Conservation (phyloP, 2,797 vertebrate species). For the Molossus alvarezi region DNA sequence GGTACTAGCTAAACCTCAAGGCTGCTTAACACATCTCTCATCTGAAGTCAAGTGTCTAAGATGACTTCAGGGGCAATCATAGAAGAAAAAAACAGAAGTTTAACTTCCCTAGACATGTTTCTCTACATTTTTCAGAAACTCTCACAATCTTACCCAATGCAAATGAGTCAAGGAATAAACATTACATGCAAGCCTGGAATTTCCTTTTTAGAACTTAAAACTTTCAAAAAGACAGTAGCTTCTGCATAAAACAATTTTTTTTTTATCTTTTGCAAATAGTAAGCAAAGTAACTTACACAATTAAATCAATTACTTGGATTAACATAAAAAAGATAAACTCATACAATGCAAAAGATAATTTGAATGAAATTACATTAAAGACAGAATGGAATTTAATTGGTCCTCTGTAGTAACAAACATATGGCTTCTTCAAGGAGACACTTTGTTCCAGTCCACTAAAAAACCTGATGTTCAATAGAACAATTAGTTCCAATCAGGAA, state of each 20-base stretch:
- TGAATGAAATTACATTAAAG: conserved; percentile 13
- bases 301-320: conserved; percentile 14
- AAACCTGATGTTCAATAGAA: conserved; percentile 78
- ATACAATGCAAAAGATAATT: not conserved
- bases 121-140: not conserved
- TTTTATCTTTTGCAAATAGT: conserved; percentile 13
- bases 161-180: not conserved
- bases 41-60: not conserved
- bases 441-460: conserved; percentile 81
- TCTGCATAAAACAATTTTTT: not conserved
- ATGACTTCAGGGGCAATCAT: not conserved
- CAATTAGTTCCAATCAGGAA: conserved; percentile 83
- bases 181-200: not conserved
- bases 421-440: conserved; percentile 59
- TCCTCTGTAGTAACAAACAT: conserved; percentile 20
- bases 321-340: not conserved
- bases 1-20: not conserved
- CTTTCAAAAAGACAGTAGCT: not conserved
- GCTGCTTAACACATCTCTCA: not conserved
- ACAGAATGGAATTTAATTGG: not conserved
- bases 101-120: not conserved
- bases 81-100: not conserved
- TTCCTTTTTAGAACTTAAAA: not conserved
- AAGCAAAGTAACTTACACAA: not conserved
- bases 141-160: not conserved